Percentiles rank a stretch among this genome's conserved stretches.
Conservation (phyloP, 2,888 invertebrate species). For the Drosophila fulvimacula region DNA sequence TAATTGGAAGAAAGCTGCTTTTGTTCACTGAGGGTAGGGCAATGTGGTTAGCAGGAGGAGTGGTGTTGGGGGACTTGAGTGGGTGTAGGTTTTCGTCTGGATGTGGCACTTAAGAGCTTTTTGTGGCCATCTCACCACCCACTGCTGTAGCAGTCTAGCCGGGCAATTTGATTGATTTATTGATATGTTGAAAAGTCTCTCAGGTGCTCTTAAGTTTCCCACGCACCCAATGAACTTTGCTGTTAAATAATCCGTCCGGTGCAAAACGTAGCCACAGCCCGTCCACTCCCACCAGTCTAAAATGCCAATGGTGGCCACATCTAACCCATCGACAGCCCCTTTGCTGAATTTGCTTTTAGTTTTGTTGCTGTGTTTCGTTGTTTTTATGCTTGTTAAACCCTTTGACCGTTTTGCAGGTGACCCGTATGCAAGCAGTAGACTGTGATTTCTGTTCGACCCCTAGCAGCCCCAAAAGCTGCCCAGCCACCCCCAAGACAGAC, state of each 20-base stretch:
- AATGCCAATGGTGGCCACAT: constrained; percentile 41
- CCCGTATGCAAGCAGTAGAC: constrained; percentile 66
- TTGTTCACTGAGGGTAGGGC: constrained; percentile 34
- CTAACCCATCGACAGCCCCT: constrained; percentile 7
- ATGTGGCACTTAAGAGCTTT: constrained; percentile 58
- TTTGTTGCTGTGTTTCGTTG: constrained; percentile 32
- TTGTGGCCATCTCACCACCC: constrained; percentile 10
- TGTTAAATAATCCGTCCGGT: constrained; percentile 43
- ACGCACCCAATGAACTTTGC: constrained; percentile 76
- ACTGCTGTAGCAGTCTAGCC: constrained; percentile 3
- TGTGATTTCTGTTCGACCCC: constrained; percentile 66
- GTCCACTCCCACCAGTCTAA: constrained; percentile 71
- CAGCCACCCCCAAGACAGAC: constrained; percentile 47
- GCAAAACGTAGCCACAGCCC: constrained; percentile 1
- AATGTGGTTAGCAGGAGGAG: not conserved
- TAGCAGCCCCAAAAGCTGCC: constrained; percentile 14
- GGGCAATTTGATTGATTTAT: constrained; percentile 68
- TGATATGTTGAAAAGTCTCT: constrained; percentile 40
- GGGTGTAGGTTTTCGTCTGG: constrained; percentile 12
- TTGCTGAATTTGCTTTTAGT: constrained; percentile 32
- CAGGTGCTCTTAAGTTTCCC: constrained; percentile 63
- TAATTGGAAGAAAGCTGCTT: constrained; percentile 60
- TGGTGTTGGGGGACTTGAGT: not conserved
- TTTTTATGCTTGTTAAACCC: constrained; percentile 53
- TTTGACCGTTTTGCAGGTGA: constrained; percentile 76